Evolutionary conservation across 2,113 vertebrate genomes (phyloP).

Genomic region (Ellobius talpinus): DNA sequence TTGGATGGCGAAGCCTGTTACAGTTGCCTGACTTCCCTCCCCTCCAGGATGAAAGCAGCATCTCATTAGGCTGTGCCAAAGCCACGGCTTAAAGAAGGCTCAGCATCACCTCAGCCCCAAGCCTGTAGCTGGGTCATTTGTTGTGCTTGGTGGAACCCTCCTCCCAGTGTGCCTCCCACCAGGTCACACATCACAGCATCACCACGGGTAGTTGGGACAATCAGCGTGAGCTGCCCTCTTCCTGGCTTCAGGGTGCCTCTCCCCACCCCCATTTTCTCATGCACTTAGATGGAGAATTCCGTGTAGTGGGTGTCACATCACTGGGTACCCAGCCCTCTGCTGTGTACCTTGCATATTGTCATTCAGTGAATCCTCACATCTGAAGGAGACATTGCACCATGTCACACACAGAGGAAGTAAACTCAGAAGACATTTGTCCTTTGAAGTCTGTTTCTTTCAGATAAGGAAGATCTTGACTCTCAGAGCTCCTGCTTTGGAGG

Average conservation of each 20-base stretch:
- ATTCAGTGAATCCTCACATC: background rate
- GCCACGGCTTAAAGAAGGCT: background rate
- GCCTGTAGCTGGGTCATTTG: background rate
- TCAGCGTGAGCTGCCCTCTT: background rate
- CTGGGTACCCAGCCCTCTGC: background rate
- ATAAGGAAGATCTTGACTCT: background rate
- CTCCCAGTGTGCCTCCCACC: background rate
- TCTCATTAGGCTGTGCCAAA: background rate
- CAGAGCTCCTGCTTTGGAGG: background rate
- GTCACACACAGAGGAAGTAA: background rate
- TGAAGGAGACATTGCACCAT: background rate
- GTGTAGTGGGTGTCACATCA: background rate
- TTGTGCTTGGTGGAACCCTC: background rate
- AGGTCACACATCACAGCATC: too few relatives aligned
- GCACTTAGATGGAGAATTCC: background rate
- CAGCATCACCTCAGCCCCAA: background rate
- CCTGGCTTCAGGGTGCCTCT: background rate
- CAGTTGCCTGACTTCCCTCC: slow-evolving; percentile 24
- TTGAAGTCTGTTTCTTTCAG: background rate
- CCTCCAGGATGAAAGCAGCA: slow-evolving; percentile 3
- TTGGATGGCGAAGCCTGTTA: slow-evolving; percentile 35
- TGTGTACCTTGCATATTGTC: background rate
- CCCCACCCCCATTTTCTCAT: background rate
- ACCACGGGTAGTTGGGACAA: background rate
- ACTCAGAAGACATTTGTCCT: background rate